A percentile compares a stretch with the other conserved stretches of the same genome.
Conservation (phyloP, 2,797 vertebrate genomes). For the Apodemus agrarius region DNA sequence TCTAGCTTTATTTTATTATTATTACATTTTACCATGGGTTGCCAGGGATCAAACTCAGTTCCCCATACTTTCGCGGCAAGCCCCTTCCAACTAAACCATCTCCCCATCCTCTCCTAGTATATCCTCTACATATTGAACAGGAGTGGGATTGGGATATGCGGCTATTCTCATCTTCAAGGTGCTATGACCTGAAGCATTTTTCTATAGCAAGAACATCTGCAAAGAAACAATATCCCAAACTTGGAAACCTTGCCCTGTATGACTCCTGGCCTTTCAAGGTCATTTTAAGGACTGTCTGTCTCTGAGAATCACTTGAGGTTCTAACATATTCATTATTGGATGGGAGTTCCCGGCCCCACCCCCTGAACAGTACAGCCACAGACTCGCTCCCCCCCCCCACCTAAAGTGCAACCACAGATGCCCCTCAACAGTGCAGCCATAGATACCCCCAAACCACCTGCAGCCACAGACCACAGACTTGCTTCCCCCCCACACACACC, state of each 20-base stretch:
- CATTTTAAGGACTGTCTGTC: neutral
- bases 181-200: neutral
- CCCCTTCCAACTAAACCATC: neutral
- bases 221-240: neutral
- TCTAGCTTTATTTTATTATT: neutral
- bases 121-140: neutral
- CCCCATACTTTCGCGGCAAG: neutral
- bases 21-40: neutral
- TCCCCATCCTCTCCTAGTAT: neutral
- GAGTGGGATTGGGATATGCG: neutral
- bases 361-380: neutral
- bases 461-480: neutral
- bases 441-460: too few species aligned
- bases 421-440: too few species aligned
- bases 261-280: neutral
- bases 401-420: neutral
- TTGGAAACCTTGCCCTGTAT: neutral
- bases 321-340: neutral
- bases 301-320: neutral
- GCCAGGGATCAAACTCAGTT: neutral
- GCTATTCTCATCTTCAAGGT: too few species aligned
- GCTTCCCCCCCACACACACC: too few species aligned
- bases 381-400: too few species aligned
- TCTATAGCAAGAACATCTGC: neutral
- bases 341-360: accelerated